Percentiles rank a stretch among this genome's conserved stretches.
Conservation (phyloP, 2,888 invertebrate species). For the Asteroscopus sphinx region DNA sequence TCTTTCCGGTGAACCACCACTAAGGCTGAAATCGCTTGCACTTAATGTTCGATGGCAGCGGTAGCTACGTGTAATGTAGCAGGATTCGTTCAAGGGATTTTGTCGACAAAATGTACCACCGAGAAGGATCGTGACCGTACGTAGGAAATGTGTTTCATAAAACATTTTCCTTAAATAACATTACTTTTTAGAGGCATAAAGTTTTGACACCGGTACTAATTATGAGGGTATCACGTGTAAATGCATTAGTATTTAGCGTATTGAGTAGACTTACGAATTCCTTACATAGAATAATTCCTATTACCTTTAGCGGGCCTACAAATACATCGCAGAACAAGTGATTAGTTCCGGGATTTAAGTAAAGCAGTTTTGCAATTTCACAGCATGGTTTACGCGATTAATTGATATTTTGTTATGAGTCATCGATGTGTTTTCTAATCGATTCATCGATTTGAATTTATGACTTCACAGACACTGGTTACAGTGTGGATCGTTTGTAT, state of each 20-base stretch:
- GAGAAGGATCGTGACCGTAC: no score
- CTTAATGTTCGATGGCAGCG: no score
- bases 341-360: slow-evolving; percentile 77
- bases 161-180: slow-evolving; percentile 17
- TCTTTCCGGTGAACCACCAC: no score
- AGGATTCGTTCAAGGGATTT: no score
- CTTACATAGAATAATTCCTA: slow-evolving; percentile 55
- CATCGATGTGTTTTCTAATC: slow-evolving; percentile 72
- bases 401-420: slow-evolving; percentile 70
- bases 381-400: slow-evolving; percentile 72
- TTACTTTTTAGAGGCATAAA: slow-evolving; percentile 10
- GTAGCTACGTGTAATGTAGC: no score
- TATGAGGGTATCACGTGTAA: slow-evolving; percentile 9
- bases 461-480: slow-evolving; percentile 64
- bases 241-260: slow-evolving; percentile 7
- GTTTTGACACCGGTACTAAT: slow-evolving; percentile 3
- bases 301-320: slow-evolving; percentile 58
- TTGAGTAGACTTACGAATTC: slow-evolving; percentile 5
- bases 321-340: slow-evolving; percentile 67
- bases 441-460: slow-evolving; percentile 72
- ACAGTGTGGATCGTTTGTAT: slow-evolving; percentile 66
- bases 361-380: slow-evolving; percentile 73
- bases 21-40: no score
- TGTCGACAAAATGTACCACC: no score
- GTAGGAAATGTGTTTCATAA: slow-evolving; percentile 23